Evolutionary conservation across 2,113 vertebrate species (phyloP).

Genomic region (Charadrius vociferus): DNA sequence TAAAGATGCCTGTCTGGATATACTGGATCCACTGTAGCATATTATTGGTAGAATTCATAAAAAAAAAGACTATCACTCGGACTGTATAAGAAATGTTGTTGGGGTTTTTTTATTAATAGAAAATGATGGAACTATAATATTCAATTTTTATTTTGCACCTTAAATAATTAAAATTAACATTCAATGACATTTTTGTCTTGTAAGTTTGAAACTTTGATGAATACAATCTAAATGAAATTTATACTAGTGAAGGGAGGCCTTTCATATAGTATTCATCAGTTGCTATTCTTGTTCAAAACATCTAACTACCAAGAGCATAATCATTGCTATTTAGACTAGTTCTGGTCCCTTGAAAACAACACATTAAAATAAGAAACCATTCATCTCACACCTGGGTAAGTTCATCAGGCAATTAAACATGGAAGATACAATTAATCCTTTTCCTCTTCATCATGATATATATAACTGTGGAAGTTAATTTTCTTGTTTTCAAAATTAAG

Average conservation of each 20-base stretch:
- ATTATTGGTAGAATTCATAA: neutral
- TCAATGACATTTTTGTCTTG: neutral
- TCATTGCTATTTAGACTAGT: conserved; percentile 27
- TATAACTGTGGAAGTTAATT: neutral
- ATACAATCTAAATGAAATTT: conserved; percentile 38
- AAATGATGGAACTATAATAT: conserved; percentile 2
- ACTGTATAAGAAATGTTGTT: neutral
- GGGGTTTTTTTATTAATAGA: neutral
- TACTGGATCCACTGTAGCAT: neutral
- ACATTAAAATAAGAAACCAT: conserved; percentile 52
- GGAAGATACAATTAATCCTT: neutral
- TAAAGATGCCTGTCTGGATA: neutral
- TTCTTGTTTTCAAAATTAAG: neutral
- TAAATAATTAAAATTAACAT: neutral
- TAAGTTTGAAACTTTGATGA: neutral
- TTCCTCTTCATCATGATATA: neutral
- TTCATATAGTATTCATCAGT: conserved; percentile 39
- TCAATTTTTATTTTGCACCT: conserved; percentile 28
- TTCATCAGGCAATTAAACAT: conserved; percentile 25
- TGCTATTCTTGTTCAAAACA: conserved; percentile 56
- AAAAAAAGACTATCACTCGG: neutral
- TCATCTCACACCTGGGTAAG: conserved; percentile 14
- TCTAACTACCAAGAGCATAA: conserved; percentile 47
- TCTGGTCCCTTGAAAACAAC: conserved; percentile 37
- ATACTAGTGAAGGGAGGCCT: neutral